phyloP scores from a whole-genome alignment of 2,888 invertebrate genomes.

The Bombylius major region DNA sequence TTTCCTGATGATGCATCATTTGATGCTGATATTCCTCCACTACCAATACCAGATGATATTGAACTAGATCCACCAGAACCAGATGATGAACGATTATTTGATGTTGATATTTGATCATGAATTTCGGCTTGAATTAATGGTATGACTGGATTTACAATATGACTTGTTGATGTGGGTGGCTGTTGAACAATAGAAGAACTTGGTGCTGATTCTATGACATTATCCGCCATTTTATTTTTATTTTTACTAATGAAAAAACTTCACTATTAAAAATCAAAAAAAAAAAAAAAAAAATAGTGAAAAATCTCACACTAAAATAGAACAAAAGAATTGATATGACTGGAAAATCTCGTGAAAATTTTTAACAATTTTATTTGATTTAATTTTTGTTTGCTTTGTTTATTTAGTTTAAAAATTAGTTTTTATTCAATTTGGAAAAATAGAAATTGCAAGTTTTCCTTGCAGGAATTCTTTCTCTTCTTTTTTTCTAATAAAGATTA shows the following conservation, averaged over 20 bases:
- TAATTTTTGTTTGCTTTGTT: too few relatives aligned
- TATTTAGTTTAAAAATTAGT: too few relatives aligned
- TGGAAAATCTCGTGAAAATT: too few relatives aligned
- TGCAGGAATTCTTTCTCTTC: too few relatives aligned
- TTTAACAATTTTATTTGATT: too few relatives aligned
- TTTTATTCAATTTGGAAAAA: too few relatives aligned
- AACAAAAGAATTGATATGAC: too few relatives aligned
- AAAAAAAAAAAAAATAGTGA: too few relatives aligned
- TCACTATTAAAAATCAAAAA: too few relatives aligned
- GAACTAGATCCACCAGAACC: background rate
- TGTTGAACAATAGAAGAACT: constrained; percentile 39
- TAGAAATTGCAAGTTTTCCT: too few relatives aligned
- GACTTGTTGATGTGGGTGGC: constrained; percentile 31
- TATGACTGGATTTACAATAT: constrained; percentile 22
- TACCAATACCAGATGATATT: background rate
- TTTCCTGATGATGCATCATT: background rate
- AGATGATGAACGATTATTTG: background rate
- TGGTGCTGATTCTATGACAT: constrained; percentile 39
- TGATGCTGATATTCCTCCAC: constrained; percentile 16
- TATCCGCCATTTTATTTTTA: constrained; percentile 37
- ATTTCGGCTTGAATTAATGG: constrained; percentile 30
- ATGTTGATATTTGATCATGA: constrained; percentile 13
- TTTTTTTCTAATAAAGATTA: too few relatives aligned
- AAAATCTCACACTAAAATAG: too few relatives aligned
- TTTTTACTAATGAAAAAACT: background rate